A percentile compares a stretch with the other conserved stretches of the same genome.
phyloP scores from a whole-genome alignment of 2,888 invertebrate genomes.

The Epistrophella euchroma region DNA sequence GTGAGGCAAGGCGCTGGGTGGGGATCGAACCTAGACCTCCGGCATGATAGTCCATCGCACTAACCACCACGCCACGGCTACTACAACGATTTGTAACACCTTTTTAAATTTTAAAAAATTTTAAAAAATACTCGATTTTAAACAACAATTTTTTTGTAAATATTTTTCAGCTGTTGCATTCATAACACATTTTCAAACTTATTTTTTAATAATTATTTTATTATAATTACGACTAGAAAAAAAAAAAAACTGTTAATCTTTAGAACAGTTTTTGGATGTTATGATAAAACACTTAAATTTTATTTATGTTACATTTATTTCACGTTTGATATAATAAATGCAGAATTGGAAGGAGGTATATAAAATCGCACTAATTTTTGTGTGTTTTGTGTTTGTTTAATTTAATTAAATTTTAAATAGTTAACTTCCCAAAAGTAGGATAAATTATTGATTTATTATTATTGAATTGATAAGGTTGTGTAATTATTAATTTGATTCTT shows the following conservation, averaged over 20 bases:
- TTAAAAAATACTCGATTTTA: too few species aligned
- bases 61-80: too few species aligned
- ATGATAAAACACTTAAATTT: slow-evolving; percentile 64
- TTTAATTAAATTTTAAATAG: slow-evolving; percentile 41
- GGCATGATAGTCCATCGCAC: too few species aligned
- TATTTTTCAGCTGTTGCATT: background rate
- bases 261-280: slow-evolving; percentile 55
- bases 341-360: slow-evolving; percentile 84
- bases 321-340: slow-evolving; percentile 76
- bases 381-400: slow-evolving; percentile 58
- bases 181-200: slow-evolving; percentile 32
- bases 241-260: slow-evolving; percentile 32
- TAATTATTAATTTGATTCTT: background rate
- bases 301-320: slow-evolving; percentile 71
- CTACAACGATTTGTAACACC: too few species aligned
- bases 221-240: slow-evolving; percentile 4
- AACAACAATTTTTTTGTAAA: background rate
- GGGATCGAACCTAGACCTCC: too few species aligned
- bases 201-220: slow-evolving; percentile 23
- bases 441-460: slow-evolving; percentile 32
- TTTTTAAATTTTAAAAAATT: too few species aligned
- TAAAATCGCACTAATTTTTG: slow-evolving; percentile 76
- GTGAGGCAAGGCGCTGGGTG: too few species aligned
- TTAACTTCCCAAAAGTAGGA: slow-evolving; percentile 16
- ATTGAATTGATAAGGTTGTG: slow-evolving; percentile 8